phyloP scores from a whole-genome alignment of 1,140 invertebrate genomes.

The Temnothorax longispinosus region DNA sequence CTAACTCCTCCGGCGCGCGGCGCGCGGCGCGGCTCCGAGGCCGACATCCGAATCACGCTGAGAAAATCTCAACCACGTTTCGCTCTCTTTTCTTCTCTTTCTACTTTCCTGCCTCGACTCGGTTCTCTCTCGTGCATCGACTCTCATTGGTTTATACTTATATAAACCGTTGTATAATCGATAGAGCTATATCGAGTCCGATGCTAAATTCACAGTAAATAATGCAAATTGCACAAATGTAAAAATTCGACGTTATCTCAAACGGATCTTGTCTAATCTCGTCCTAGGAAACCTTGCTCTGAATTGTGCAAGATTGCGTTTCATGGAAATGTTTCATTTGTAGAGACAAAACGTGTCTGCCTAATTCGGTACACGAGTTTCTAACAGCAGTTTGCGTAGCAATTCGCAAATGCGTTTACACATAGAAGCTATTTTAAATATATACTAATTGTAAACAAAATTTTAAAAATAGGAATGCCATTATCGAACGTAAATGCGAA shows the following conservation, averaged over 20 bases:
- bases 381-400: not conserved
- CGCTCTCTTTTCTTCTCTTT: not conserved
- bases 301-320: not conserved
- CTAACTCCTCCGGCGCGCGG: constrained; percentile 1
- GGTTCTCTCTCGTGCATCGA: not conserved
- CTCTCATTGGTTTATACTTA: not conserved
- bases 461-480: not conserved
- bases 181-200: not conserved
- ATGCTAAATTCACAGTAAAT: not conserved
- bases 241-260: not conserved
- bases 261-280: not conserved
- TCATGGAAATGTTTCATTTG: constrained; percentile 35
- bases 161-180: constrained; percentile 36
- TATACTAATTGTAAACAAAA: not conserved
- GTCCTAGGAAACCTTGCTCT: not conserved
- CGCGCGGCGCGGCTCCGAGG: not conserved
- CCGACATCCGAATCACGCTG: constrained; percentile 61
- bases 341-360: constrained; percentile 13
- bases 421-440: not conserved
- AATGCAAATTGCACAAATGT: not conserved
- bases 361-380: constrained; percentile 18
- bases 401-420: constrained; percentile 27
- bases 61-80: constrained; percentile 46
- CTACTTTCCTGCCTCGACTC: not conserved
- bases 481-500: not conserved